Evolutionary conservation across 2,113 vertebrate genomes (phyloP).

Genomic region (Ceuthmochares aereus): DNA sequence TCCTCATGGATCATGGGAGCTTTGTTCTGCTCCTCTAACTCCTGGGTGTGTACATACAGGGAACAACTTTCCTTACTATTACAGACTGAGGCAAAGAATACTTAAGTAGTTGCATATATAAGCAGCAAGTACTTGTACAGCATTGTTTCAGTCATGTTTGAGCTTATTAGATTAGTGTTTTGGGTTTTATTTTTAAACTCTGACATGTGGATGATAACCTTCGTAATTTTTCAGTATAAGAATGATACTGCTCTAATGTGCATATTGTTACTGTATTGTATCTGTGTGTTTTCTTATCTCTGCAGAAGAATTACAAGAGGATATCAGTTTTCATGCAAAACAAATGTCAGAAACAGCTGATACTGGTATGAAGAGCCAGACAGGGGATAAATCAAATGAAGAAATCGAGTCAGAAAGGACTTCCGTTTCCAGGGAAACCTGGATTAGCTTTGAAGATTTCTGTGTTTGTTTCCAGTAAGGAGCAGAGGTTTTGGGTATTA

Average conservation of each 20-base stretch:
- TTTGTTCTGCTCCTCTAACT: no score
- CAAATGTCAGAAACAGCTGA: conserved; percentile 3
- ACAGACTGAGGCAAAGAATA: neutral
- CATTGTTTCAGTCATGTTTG: neutral
- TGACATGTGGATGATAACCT: neutral
- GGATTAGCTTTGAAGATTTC: conserved; percentile 90
- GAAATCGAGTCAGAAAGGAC: conserved; percentile 15
- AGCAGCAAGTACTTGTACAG: neutral
- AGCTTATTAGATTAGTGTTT: neutral
- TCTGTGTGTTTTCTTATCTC: neutral
- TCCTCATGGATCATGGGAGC: no score
- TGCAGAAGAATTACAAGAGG: conserved; percentile 49
- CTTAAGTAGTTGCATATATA: neutral
- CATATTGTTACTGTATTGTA: neutral
- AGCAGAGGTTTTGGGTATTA: neutral
- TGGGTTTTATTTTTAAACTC: neutral
- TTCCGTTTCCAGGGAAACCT: conserved; percentile 78
- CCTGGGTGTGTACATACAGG: no score
- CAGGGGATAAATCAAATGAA: conserved; percentile 59
- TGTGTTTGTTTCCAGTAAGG: conserved; percentile 90
- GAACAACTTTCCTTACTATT: no score
- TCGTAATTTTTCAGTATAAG: neutral
- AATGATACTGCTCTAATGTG: neutral
- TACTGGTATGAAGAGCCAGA: neutral
- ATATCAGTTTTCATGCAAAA: neutral